Evolutionary conservation across 2,113 vertebrate species (phyloP), one percentile per base, ranked within the genome.

Genomic region (Mohoua ochrocephala): DNA sequence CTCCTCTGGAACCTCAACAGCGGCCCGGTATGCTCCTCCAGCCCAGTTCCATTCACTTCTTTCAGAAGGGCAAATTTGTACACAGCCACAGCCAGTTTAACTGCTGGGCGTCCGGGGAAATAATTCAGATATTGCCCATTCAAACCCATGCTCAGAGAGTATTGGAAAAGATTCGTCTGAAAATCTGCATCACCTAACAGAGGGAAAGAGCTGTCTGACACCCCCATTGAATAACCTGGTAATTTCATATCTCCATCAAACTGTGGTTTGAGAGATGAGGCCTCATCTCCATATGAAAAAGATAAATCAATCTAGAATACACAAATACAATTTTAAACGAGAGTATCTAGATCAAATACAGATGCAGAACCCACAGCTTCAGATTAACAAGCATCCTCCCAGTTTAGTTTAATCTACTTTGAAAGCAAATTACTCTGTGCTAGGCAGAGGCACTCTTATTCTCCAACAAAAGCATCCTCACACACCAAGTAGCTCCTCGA

Each of bases 271-370:
- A 70, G 44, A 89, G 68, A 90, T 5, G 60, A 91, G 74, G 74
- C 77, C n/a, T 89, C 2, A 3, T 50, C 87, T 82, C 91, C 87
- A 45, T 82, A 89, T 73, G 87, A 87, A 86, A 95, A 44, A 90
- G 44, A 93, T 71, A 95, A 91, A 95, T 95, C 93, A 89, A 87
- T 64, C 81, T 27, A 75, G 53, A 94, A 91, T 57, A 68, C 35
- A 33, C 57, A 95, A 96, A 92, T 49, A 41, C 8, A 60, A 79
- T 91, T 95, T 95, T 68, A 89, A 91, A 89, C 71, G 33, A 56
- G 28, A 89, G 9, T 61, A 94, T 84, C 65, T 67, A 89, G 87
- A 91, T 92, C 67, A 94, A 93, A 91, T 49, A 60, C 87, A 96
- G 93, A 92, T 65, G 89, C 76, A 89, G 83, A 79, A 81, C 47